Conservation (phyloP, 1,140 invertebrate species). For the Ectropis grisescens region DNA sequence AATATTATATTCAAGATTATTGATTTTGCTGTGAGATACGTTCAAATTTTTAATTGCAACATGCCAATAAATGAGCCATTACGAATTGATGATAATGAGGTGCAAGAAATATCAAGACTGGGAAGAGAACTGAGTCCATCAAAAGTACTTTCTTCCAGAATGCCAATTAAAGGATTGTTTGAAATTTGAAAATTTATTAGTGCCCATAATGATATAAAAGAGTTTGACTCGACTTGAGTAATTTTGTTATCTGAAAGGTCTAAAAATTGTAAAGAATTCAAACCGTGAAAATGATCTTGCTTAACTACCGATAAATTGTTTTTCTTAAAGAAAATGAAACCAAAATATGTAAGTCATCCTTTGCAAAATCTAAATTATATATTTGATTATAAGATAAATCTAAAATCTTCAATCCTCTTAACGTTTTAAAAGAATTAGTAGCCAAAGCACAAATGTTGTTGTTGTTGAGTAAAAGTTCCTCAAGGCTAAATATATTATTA, state of each 20-base stretch:
- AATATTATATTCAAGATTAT: constrained; percentile 24
- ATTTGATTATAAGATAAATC: constrained; percentile 39
- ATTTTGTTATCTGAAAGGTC: constrained; percentile 41
- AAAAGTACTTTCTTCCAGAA: constrained; percentile 24
- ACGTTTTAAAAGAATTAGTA: constrained; percentile 21
- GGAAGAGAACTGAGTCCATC: constrained; percentile 23
- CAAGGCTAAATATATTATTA: constrained; percentile 17
- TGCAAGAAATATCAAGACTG: constrained; percentile 29
- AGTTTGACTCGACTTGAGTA: constrained; percentile 20
- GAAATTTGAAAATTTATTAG: constrained; percentile 27
- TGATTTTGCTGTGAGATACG: constrained; percentile 27
- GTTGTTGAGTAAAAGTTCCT: constrained; percentile 23
- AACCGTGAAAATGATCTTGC: constrained; percentile 15
- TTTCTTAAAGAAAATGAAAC: constrained; percentile 15
- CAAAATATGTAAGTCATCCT: constrained; percentile 18
- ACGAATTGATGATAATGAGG: constrained; percentile 17
- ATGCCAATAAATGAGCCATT: constrained; percentile 40
- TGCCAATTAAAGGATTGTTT: constrained; percentile 24
- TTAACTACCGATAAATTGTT: constrained; percentile 24
- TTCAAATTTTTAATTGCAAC: constrained; percentile 28
- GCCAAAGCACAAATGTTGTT: constrained; percentile 26
- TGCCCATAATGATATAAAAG: constrained; percentile 20
- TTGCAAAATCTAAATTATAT: constrained; percentile 21
- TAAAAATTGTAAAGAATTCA: constrained; percentile 23
- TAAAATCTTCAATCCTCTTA: constrained; percentile 18